These are phyloP conservation scores for Tortricodes alternella DNA, from an alignment of 2,888 invertebrate genomes.

Conservation along the genomic window DNA sequence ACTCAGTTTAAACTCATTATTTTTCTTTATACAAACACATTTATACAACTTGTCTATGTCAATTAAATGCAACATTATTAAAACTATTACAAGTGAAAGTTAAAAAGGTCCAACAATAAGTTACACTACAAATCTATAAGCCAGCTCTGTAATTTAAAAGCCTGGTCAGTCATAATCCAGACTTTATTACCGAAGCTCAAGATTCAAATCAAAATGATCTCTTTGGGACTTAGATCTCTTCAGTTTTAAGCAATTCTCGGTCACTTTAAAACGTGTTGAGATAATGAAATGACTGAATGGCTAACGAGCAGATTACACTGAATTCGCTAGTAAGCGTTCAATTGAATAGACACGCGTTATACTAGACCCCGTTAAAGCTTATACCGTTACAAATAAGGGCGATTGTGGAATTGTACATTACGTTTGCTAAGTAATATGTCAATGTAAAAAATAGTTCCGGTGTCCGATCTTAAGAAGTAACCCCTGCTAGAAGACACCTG, in stretches of 20 bases:
- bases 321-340: slow-evolving; percentile 18
- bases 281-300: slow-evolving; percentile 18
- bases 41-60: too few species aligned
- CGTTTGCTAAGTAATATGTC: too few species aligned
- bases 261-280: neutral
- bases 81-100: slow-evolving; percentile 15
- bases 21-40: too few species aligned
- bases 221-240: neutral
- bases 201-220: neutral
- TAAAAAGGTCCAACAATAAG: slow-evolving; percentile 8
- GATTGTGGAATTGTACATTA: too few species aligned
- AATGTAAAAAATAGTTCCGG: too few species aligned
- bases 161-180: neutral
- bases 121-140: neutral
- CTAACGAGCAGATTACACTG: slow-evolving; percentile 18
- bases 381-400: neutral
- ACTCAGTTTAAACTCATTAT: too few species aligned
- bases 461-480: too few species aligned
- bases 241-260: neutral
- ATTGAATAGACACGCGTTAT: slow-evolving; percentile 15
- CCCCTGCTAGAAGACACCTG: too few species aligned
- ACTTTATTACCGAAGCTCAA: neutral
- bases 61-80: neutral
- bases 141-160: too few species aligned
- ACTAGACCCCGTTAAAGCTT: neutral